Conservation (phyloP, 2,888 invertebrate genomes). For the Elgonia sp. region DNA sequence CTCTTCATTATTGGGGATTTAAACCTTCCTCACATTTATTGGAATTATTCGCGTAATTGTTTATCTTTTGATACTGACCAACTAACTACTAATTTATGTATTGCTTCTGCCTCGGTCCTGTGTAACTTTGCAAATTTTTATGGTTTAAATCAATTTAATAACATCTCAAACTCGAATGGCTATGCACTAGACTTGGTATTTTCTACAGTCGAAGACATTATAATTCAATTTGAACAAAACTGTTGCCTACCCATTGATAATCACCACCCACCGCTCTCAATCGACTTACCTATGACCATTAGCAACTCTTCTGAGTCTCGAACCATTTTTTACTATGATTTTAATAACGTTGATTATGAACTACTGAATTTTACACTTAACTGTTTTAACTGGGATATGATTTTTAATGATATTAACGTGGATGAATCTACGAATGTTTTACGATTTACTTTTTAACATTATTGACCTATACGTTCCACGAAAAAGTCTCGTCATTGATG, state of each 20-base stretch:
- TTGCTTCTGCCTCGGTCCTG: too few relatives aligned
- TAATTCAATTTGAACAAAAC: neutral
- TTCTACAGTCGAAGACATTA: neutral
- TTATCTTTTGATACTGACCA: too few relatives aligned
- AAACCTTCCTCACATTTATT: too few relatives aligned
- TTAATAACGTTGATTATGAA: neutral
- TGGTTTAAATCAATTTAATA: neutral
- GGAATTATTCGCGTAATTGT: too few relatives aligned
- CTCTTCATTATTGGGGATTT: too few relatives aligned
- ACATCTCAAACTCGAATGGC: neutral
- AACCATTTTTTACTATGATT: neutral
- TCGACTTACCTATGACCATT: neutral
- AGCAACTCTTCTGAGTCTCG: neutral
- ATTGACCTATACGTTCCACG: neutral
- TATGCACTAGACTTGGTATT: neutral
- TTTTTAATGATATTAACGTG: neutral
- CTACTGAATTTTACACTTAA: neutral
- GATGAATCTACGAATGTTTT: neutral
- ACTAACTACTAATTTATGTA: too few relatives aligned
- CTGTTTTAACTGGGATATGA: neutral
- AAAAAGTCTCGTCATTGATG: neutral
- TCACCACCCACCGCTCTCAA: neutral
- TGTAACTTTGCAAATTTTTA: neutral
- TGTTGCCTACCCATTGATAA: neutral
- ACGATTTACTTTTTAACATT: neutral